phyloP scores from a whole-genome alignment of 2,113 vertebrate genomes.

The Gopherus evgoodei region DNA sequence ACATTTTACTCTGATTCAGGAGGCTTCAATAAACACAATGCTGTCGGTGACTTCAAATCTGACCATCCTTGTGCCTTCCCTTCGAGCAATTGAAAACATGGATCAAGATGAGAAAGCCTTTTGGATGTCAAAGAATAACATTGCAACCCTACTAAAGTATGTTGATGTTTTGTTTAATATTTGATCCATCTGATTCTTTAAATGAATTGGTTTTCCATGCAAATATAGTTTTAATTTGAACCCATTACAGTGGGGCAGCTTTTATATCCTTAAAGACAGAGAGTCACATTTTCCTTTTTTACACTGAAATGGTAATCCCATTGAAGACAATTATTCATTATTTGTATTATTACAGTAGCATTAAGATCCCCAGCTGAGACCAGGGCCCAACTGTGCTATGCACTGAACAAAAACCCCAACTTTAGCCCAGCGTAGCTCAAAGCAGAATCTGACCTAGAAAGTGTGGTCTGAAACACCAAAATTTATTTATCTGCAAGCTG shows the following conservation, averaged over 20 bases:
- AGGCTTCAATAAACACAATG: constrained; percentile 74
- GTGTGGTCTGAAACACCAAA: background rate
- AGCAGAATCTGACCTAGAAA: background rate
- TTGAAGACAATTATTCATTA: background rate
- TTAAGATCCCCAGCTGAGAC: constrained; percentile 10
- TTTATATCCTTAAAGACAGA: background rate
- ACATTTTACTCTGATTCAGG: constrained; percentile 72
- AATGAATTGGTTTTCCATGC: background rate
- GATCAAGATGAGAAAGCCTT: constrained; percentile 83
- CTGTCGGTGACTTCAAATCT: constrained; percentile 81
- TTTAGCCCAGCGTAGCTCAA: background rate
- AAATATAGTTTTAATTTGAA: background rate
- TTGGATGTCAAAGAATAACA: constrained; percentile 85
- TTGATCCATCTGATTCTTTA: background rate
- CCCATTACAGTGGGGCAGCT: background rate
- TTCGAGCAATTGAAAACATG: constrained; percentile 83
- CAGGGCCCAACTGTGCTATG: background rate
- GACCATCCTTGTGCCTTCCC: constrained; percentile 89
- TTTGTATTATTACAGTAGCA: background rate
- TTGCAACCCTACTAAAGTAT: constrained; percentile 87
- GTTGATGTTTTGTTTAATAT: background rate
- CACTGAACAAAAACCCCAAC: background rate
- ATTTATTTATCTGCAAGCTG: background rate
- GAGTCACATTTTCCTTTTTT: background rate
- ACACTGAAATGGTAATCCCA: background rate